Evolutionary conservation across 2,113 vertebrate species (phyloP).

Genomic region (Nerophis ophidion): DNA sequence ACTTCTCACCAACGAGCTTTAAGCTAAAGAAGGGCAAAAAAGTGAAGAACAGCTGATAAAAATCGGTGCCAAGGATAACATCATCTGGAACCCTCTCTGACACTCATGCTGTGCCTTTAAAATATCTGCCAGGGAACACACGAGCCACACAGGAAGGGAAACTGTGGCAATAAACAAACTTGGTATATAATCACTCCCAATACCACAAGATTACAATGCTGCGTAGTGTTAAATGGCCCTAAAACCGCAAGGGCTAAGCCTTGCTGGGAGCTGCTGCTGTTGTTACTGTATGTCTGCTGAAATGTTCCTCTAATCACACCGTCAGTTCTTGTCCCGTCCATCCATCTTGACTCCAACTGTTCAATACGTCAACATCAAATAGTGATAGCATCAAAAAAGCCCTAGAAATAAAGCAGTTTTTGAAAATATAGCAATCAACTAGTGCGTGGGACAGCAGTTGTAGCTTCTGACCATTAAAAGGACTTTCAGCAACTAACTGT

Average conservation of each 20-base stretch:
- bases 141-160: slow-evolving; percentile 38
- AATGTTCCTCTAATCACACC: slow-evolving; percentile 31
- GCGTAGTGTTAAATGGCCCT: slow-evolving; percentile 49
- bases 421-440: slow-evolving; percentile 9
- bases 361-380: not conserved
- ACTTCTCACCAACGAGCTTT: not conserved
- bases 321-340: not conserved
- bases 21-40: slow-evolving; percentile 11
- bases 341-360: not conserved
- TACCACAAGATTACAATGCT: slow-evolving; percentile 59
- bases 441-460: slow-evolving; percentile 40
- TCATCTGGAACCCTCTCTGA: slow-evolving; percentile 34
- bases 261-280: slow-evolving; percentile 32
- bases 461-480: slow-evolving; percentile 57
- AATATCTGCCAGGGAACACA: slow-evolving; percentile 39
- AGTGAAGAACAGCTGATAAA: slow-evolving; percentile 31
- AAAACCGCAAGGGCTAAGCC: slow-evolving; percentile 50
- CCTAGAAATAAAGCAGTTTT: slow-evolving; percentile 5
- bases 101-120: slow-evolving; percentile 31
- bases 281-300: slow-evolving; percentile 26
- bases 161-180: slow-evolving; percentile 62
- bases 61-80: slow-evolving; percentile 33
- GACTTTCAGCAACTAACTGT: slow-evolving; percentile 36
- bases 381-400: not conserved
- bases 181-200: slow-evolving; percentile 47